Evolutionary conservation across 1,140 invertebrate species (phyloP), one percentile per base, ranked within the genome.

Genomic region (Holotrichia oblita): DNA sequence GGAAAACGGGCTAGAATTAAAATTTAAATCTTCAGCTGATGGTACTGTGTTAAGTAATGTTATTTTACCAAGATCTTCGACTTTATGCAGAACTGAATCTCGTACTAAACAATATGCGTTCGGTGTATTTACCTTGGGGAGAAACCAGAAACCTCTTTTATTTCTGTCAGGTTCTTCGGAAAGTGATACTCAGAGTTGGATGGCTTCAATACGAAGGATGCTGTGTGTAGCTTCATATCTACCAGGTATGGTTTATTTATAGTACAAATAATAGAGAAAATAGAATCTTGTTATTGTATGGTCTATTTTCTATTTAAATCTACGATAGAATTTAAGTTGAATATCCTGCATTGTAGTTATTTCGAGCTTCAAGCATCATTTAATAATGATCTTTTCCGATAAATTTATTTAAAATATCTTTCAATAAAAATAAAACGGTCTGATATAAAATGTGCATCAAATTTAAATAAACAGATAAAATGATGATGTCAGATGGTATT

Each of bases 151-250:
- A 75, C 88, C 90, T 0, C 79, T 89, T 0, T 77, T 91, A 2
- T 90, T 89, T 79, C 80, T 91, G 40, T 87, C 88, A 10, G 88
- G 88, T 3, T 85, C 80, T 27, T 89, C 87, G 0, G 90, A 91
- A 81, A 89, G 86, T 10, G 89, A 91, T 72, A 86, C 87, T 3
- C 90, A 91, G 79, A 84, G 86, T 61, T 91, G 89, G 89, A 91
- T 91, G 87, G 81, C 85, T 2, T 87, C 85, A 44, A 85, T 91
- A 3, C 84, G 90, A 78, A 85, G 87, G 41, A 77, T 90, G 73
- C 83, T 91, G 7, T 87, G 83, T 73, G 86, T 83, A 76, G 84
- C 77, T 78, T 86, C 77, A 73, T 85, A 83, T 78, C 79, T 85
- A 76, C 82, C 83, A 81, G 82, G 85, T 87, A 81, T 73, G 42